phyloP scores from a whole-genome alignment of 2,113 vertebrate species.

The Hiodon alosoides region DNA sequence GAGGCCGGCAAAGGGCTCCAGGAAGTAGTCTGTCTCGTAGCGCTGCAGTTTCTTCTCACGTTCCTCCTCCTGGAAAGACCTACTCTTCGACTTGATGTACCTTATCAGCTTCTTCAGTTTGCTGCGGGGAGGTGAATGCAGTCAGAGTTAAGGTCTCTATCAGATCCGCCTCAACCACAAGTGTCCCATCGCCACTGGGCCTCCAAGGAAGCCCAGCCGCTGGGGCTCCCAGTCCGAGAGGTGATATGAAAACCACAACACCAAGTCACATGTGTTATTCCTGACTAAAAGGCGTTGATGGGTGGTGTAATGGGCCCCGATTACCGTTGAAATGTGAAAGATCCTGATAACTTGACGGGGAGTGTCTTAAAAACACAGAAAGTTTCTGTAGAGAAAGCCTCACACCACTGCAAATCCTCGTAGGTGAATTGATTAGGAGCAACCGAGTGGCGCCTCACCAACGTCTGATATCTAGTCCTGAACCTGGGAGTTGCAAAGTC shows the following conservation, averaged over 20 bases:
- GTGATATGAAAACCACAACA: slow-evolving; percentile 1
- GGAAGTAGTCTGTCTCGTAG: slow-evolving; percentile 84
- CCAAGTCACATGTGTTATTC: background rate
- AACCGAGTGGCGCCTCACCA: too few relatives aligned
- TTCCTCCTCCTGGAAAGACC: slow-evolving; percentile 74
- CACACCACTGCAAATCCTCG: too few relatives aligned
- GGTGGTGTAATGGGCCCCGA: too few relatives aligned
- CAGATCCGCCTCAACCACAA: background rate
- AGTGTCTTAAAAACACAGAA: too few relatives aligned
- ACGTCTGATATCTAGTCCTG: too few relatives aligned
- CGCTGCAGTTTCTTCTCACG: slow-evolving; percentile 74
- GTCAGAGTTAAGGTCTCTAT: background rate
- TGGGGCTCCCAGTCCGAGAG: background rate
- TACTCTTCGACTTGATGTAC: slow-evolving; percentile 77
- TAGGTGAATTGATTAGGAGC: too few relatives aligned
- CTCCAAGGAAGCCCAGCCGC: background rate
- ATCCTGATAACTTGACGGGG: too few relatives aligned
- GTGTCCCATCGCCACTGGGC: background rate
- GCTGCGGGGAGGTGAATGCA: slow-evolving; percentile 51
- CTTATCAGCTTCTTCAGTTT: slow-evolving; percentile 95
- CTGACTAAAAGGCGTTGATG: background rate
- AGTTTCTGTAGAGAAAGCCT: too few relatives aligned
- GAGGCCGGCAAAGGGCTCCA: slow-evolving; percentile 89
- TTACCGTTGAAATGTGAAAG: too few relatives aligned
- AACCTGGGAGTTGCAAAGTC: too few relatives aligned